Base-by-base conservation (phyloP, 2,888 invertebrate genomes). In the Acleris laterana region DNA sequence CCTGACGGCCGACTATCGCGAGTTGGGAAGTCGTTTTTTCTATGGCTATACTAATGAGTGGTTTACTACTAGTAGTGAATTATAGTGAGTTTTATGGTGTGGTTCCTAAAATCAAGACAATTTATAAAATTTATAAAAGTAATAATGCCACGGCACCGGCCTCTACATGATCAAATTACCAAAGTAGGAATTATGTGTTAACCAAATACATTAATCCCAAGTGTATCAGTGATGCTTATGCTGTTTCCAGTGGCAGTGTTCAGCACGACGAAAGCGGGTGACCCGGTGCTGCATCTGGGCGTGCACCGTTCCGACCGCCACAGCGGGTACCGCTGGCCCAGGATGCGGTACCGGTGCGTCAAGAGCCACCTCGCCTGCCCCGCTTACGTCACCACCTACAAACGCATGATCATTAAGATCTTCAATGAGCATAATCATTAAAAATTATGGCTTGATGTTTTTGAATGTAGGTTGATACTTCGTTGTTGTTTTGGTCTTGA, bases 321-420 rank as follows among this genome's bases (percentile, higher is more conserved):
- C 11, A 74, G 71, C 46, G 69, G 68, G 48, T 51, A 62, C 42
- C 76, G 77, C 0, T 17, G 16, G 3, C 76, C 72, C 50, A 77
- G 75, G 0, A 76, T 77, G 32, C 81, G 82, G 78, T 77, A 77
- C 63, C 81, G 82, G 61, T 74, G 76, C 20, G 69, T 71, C 4
- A 72, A 75, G 25, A 63, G 69, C 2, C 55, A 72, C 5, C 74
- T 77, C 3, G 79, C 75, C 58, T 83, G 82, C 60, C 75, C 73
- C 57, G 81, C 82, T 2, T 75, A 68, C 58, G 63, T 82, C n/a
- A 69, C 76, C 6, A 82, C 82, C 4, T 13, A 70, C 20, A 71
- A 74, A 19, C 62, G 68, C 19, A 70, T 74, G 3, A 17, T 55
- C 4, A 42, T 55, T 42, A 55, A 55, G 16, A 55, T 55, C 38